Evolutionary conservation across 2,888 invertebrate genomes (phyloP), one percentile per base, ranked within the genome.

Genomic region (Zelleria hepariella): DNA sequence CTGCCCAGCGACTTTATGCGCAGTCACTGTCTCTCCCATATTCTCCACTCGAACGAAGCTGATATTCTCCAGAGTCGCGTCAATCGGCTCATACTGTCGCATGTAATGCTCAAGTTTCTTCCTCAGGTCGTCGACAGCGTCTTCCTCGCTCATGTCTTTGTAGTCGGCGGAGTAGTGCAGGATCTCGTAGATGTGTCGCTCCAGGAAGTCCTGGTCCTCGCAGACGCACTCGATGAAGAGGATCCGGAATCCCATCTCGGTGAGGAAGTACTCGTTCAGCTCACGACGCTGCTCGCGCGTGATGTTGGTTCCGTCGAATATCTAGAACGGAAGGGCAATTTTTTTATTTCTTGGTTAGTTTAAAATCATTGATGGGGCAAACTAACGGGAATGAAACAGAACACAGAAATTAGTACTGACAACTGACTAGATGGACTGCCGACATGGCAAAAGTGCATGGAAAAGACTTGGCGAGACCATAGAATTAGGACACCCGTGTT

Each of bases 191-290:
- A 90, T 89, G 69, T 88, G 87, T 60, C 83, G 75, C 65, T 89
- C 88, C 2, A 89, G 78, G 0, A 89, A 64, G 58, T 81, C 83
- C 59, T 88, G 86, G 65, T 97, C 96, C 68, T 96, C 95, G 82
- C 97, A 97, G 64, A 97, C 92, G 77, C 96, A 96, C 80, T 98
- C 98, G 65, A 98, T 93, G 86, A 97, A 97, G 75, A 98, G 93
- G 61, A 97, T 93, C 70, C 96, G 93, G 82, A 94, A 95, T 62
- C 95, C 94, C 83, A 94, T 90, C 64, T 93, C 91, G 6, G 91
- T 87, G 63, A 92, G 89, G 65, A 95, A 93, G 72, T 95, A 92
- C 62, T 94, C 92, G 74, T 92, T 91, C 59, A 96, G 91, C 72
- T 95, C 92, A 65, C 94, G 91, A 25, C 98, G 92, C 64, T 97